phyloP scores from a whole-genome alignment of 1,140 invertebrate genomes.

The Drosophila nigrodunni region DNA sequence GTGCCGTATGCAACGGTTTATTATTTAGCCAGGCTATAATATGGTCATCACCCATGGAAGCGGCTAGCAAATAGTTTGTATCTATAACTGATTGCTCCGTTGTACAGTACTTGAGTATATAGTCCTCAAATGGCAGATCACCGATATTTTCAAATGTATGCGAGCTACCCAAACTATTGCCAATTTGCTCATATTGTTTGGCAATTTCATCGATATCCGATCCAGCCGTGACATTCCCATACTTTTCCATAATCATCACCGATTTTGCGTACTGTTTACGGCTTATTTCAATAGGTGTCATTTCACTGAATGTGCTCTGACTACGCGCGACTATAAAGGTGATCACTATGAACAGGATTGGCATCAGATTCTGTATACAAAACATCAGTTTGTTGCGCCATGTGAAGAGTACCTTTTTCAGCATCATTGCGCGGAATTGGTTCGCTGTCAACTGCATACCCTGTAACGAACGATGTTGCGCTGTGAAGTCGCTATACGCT shows the following conservation, averaged over 20 bases:
- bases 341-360: constrained; percentile 87
- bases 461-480: constrained; percentile 49
- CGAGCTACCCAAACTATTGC: constrained; percentile 44
- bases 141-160: constrained; percentile 41
- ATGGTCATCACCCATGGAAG: constrained; percentile 73
- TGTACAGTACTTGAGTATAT: constrained; percentile 60
- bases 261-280: constrained; percentile 60
- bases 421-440: constrained; percentile 88
- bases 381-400: constrained; percentile 86
- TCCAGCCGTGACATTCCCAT: background rate
- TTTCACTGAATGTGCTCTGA: constrained; percentile 35
- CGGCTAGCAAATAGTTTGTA: constrained; percentile 70
- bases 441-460: constrained; percentile 78
- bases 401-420: constrained; percentile 87
- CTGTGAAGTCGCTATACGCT: constrained; percentile 64
- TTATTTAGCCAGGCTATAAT: constrained; percentile 88
- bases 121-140: constrained; percentile 6
- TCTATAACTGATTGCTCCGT: constrained; percentile 66
- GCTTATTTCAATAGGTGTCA: constrained; percentile 49
- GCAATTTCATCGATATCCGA: constrained; percentile 5
- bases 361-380: constrained; percentile 87
- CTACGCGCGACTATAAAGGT: constrained; percentile 85
- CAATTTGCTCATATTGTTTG: constrained; percentile 50
- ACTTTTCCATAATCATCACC: constrained; percentile 62
- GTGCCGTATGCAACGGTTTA: constrained; percentile 89